Evolutionary conservation across 2,888 invertebrate genomes (phyloP), one percentile per base, ranked within the genome.

Genomic region (Clusia tigrina): DNA sequence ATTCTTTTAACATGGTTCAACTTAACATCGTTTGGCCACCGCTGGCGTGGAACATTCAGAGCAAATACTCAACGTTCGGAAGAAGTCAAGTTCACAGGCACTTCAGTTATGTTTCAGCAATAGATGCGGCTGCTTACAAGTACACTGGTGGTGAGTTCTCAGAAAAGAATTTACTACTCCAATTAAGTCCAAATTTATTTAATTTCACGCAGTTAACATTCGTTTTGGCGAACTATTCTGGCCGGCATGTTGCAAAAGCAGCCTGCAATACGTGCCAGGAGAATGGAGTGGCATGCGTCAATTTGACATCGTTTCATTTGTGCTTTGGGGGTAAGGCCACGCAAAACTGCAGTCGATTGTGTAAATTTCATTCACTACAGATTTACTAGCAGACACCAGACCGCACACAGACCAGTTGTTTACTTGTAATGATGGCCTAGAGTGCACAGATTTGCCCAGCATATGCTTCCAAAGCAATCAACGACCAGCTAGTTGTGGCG

Each of bases 391-490:
- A 74, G 67, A 23, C n/a, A 20, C 2, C 1, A 61, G 23, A 1
- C 78, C 82, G 0, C 3, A 71, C 26, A 67, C 58, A 1, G 55
- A 59, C 17, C 79, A 81, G 63, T 70, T 72, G 23, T 81, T 82
- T 12, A 64, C 63, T 1, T 81, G 81, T 38, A 67, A 63, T 0
- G 71, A 75, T n/a, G 81, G 81, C 1, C 65, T 81, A 53, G 74
- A 76, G 12, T 82, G 81, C 64, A 74, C 80, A 3, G 70, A 78
- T 59, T 64, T 70, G 53, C 73, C 75, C 2, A 75, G 67, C 46
- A 76, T 82, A 54, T 82, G 81, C 57, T 81, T 80, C 24, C 81
- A 82, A 64, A 71, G 72, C n/a, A 76, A 72, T 46, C 71, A 70
- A 10, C 65, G 62, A 12, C 72, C 77, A 0, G 74, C 80, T 22